Base-by-base conservation (phyloP, 2,888 invertebrate species). In the Pelosia muscerda region DNA sequence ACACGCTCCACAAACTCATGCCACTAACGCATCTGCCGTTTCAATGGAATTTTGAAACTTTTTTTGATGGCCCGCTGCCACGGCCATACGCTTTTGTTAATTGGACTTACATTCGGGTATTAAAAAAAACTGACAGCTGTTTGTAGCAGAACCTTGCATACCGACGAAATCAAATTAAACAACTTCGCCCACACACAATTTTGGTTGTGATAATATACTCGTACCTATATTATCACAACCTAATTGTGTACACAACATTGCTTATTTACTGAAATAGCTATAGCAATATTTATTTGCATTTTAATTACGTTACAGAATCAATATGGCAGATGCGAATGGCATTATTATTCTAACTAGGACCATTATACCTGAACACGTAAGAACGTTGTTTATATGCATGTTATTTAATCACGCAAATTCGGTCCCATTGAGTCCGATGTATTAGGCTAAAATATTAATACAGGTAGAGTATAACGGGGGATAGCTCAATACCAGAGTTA, bases 1-100 rank as follows among this genome's bases (percentile, higher is more conserved):
- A 86, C 73, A 73, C 74, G 69, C 71, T 72, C 73, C 68, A 74
- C 67, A 64, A 75, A 75, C 86, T 84, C 77, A 83, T 83, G 84
- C 81, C 77, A 78, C 77, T 73, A 74, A 79, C 69, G 76, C 88
- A 88, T 87, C 88, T 88, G 88, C 84, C 78, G 76, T 66, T 73
- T 71, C 62, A 70, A 74, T 69, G 63, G 68, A 73, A 57, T 65
- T 66, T 75, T 64, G n/a, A 55, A 61, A 28, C 2, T 71, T 76
- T 76, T 76, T 81, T 75, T 71, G 19, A 25, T 38, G n/a, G 55
- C 34, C 55, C 60, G 65, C 69, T 57, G 66, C 66, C 59, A 75
- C 31, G 38, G 55, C 34, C 55, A 72, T 70, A 66, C 63, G 71
- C 58, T 69, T 74, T 63, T 68, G 71, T 70, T 63, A 65, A 67